Conservation (phyloP, 2,113 vertebrate species). For the Melanostigma gelatinosum region DNA sequence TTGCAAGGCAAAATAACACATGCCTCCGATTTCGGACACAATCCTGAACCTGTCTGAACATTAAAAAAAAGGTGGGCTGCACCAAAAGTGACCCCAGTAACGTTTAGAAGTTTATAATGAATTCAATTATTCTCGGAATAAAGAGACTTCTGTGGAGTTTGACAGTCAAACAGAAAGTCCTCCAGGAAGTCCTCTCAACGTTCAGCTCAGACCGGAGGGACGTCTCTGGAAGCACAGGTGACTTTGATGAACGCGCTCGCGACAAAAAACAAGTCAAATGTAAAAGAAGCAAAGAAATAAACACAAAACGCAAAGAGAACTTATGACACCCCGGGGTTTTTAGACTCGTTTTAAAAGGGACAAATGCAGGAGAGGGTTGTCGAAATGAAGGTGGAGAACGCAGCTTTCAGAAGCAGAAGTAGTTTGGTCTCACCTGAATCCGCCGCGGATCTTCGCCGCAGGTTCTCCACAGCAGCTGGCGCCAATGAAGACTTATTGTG, state of each 20-base stretch:
- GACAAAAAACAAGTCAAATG: background rate
- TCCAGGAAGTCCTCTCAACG: background rate
- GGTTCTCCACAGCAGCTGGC: constrained; percentile 46
- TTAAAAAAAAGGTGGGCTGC: background rate
- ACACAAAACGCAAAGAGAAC: background rate
- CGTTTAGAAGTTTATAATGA: background rate
- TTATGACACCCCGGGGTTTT: background rate
- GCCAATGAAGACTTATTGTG: constrained; percentile 7
- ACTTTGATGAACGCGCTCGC: constrained; percentile 18
- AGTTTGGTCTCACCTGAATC: constrained; percentile 63
- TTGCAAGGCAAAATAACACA: background rate
- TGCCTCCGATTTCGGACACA: background rate
- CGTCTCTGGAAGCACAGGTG: constrained; percentile 35
- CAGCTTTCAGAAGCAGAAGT: background rate
- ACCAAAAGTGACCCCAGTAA: background rate
- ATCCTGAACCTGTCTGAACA: background rate
- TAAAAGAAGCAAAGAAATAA: background rate
- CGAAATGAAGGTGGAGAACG: background rate
- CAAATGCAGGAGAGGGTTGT: background rate
- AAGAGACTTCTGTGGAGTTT: no score
- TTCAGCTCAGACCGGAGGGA: background rate
- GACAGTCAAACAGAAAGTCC: background rate
- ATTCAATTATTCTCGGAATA: background rate
- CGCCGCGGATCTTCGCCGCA: constrained; percentile 50
- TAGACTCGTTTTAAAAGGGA: no score